phyloP scores from a whole-genome alignment of 2,797 vertebrate genomes.

The Enteromius treurensis region DNA sequence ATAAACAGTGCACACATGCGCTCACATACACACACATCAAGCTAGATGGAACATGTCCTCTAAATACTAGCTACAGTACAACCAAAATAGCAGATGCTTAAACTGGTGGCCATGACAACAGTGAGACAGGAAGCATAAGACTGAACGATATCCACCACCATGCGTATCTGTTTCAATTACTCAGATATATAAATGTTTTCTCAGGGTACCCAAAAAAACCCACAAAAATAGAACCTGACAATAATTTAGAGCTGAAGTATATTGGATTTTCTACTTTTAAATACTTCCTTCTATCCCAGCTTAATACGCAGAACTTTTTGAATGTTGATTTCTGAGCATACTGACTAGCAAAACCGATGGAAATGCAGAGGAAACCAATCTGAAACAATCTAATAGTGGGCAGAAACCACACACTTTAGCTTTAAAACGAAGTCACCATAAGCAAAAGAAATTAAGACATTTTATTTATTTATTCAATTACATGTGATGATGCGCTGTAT shows the following conservation, averaged over 20 bases:
- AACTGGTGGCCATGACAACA: slow-evolving; percentile 36
- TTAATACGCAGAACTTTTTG: not conserved
- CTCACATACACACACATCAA: not conserved
- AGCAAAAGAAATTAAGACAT: not conserved
- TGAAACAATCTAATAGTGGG: not conserved
- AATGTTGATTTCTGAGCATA: not conserved
- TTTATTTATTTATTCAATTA: not conserved
- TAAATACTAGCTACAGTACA: not conserved
- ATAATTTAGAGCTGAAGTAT: not conserved
- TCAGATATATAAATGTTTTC: not conserved
- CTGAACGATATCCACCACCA: not conserved
- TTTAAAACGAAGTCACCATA: not conserved
- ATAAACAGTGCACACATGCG: not conserved
- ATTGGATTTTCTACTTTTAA: not conserved
- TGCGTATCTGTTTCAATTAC: slow-evolving; percentile 2
- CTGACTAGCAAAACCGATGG: not conserved
- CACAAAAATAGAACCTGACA: not conserved
- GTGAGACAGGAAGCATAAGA: slow-evolving; percentile 2
- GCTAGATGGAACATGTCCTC: not conserved
- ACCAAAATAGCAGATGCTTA: slow-evolving; percentile 19
- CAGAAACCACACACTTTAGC: not conserved
- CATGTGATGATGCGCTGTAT: not conserved
- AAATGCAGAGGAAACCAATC: not conserved
- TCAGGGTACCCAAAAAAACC: not conserved
- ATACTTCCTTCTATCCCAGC: not conserved